Base-by-base conservation (phyloP, 2,113 vertebrate genomes). In the Leptobrachium leishanense region DNA sequence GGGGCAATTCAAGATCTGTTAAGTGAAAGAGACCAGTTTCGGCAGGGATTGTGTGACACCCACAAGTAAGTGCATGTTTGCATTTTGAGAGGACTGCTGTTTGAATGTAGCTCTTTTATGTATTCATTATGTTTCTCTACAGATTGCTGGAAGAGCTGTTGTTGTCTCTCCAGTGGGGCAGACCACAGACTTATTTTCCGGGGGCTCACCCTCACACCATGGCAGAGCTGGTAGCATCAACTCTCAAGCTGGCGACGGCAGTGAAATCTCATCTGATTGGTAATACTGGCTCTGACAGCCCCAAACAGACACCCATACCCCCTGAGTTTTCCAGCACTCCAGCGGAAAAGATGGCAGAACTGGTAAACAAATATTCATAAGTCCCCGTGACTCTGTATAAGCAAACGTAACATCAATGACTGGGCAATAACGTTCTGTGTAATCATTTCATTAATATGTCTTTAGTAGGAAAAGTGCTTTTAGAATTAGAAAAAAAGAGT, bases 261-360 rank as follows among this genome's bases (percentile, higher is more conserved):
- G 92, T 99, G 79, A 96, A 93, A 80, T 90, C 94, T 0, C 97
- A 96, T 82, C 94, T 99, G 75, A 90, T 99, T 86, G 98, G 96
- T 75, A 93, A 95, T 59, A 87, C 91, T 43, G 84, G 85, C 3
- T 73, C 81, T 11, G 88, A 68, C 46, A 83, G 72, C 83, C 86
- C 85, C 57, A 91, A 89, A 57, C 95, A 94, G 84, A 82, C 81
- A 71, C 74, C 87, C 6, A 11, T 86, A 2, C 0, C 85, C 39
- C 86, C 90, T 42, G 94, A 97, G 55, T 89, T 96, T 73, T 95
- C 93, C 85, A 95, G 81, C 87, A 98, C 95, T 0, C 97, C 97
- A 2, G 97, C 96, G 9, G 97, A 98, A 85, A 98, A 97, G 88
- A 99, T 98, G 98, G 97, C 97, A 3, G 96, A 97, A 89, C 97